Evolutionary conservation across 2,797 vertebrate species (phyloP).

Genomic region (Paratrypauchen microcephalus): DNA sequence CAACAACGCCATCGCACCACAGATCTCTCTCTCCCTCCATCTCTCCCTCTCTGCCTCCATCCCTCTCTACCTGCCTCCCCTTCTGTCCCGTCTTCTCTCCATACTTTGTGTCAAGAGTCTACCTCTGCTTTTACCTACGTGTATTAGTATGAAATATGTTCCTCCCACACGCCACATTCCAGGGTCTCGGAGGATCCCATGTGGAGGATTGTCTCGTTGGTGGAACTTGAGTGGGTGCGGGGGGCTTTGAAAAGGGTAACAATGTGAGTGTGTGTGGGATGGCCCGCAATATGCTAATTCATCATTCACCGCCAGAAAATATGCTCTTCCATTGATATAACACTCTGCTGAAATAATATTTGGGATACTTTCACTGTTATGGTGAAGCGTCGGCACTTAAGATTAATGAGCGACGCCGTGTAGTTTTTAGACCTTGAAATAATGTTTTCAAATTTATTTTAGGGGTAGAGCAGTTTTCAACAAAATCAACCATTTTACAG

Average conservation of each 20-base stretch:
- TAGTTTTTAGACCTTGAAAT: neutral
- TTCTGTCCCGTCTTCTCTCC: slow-evolving; percentile 16
- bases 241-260: slow-evolving; percentile 44
- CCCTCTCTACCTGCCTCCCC: slow-evolving; percentile 49
- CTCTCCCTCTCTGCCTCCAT: slow-evolving; percentile 1
- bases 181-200: slow-evolving; percentile 63
- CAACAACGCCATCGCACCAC: slow-evolving; percentile 28
- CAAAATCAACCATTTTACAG: neutral
- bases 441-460: neutral
- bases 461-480: neutral
- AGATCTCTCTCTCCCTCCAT: slow-evolving; percentile 1
- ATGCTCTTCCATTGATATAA: slow-evolving; percentile 42
- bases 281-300: slow-evolving; percentile 52
- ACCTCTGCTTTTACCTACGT: slow-evolving; percentile 42
- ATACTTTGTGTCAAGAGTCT: slow-evolving; percentile 29
- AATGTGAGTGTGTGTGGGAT: slow-evolving; percentile 36
- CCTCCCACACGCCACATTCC: slow-evolving; percentile 72
- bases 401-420: neutral
- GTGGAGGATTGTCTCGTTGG: slow-evolving; percentile 52
- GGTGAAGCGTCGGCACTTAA: neutral
- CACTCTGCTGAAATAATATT: neutral
- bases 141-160: slow-evolving; percentile 54
- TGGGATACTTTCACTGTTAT: neutral
- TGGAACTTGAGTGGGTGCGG: slow-evolving; percentile 61
- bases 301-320: slow-evolving; percentile 39